Conservation (phyloP, 2,797 vertebrate species). For the Diplodus puntazzo region DNA sequence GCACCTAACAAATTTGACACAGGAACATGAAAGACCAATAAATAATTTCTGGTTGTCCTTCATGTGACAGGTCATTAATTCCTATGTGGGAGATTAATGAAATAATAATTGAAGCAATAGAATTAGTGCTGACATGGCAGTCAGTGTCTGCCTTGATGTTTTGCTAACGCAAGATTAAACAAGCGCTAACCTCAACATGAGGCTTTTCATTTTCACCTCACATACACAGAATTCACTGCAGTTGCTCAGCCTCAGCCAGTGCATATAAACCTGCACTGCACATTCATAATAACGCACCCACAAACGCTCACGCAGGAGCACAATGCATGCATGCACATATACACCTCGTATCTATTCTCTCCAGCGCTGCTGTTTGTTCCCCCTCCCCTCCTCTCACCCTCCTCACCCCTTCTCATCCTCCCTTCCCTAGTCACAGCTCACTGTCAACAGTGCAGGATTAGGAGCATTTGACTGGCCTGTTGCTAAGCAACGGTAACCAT, state of each 20-base stretch:
- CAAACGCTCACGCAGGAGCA: constrained; percentile 23
- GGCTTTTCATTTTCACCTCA: constrained; percentile 48
- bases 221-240: constrained; percentile 46
- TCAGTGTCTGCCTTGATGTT: constrained; percentile 41
- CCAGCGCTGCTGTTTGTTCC: constrained; percentile 61
- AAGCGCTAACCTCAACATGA: constrained; percentile 20
- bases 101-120: constrained; percentile 20
- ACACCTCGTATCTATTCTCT: constrained; percentile 61
- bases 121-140: constrained; percentile 23
- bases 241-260: constrained; percentile 44
- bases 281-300: constrained; percentile 36
- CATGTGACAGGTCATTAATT: constrained; percentile 36
- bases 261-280: constrained; percentile 45
- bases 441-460: constrained; percentile 88
- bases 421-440: constrained; percentile 83
- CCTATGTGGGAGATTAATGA: constrained; percentile 12
- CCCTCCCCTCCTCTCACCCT: constrained; percentile 16
- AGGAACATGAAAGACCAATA: background rate
- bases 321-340: constrained; percentile 31
- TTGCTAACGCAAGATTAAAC: constrained; percentile 41
- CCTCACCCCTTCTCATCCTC: constrained; percentile 64
- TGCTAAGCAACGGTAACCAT: constrained; percentile 86
- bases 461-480: constrained; percentile 89
- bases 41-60: constrained; percentile 22
- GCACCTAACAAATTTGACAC: constrained; percentile 13